Percentiles rank a stretch among this genome's conserved stretches.
phyloP scores from a whole-genome alignment of 2,113 vertebrate species.

The Geococcyx californianus region DNA sequence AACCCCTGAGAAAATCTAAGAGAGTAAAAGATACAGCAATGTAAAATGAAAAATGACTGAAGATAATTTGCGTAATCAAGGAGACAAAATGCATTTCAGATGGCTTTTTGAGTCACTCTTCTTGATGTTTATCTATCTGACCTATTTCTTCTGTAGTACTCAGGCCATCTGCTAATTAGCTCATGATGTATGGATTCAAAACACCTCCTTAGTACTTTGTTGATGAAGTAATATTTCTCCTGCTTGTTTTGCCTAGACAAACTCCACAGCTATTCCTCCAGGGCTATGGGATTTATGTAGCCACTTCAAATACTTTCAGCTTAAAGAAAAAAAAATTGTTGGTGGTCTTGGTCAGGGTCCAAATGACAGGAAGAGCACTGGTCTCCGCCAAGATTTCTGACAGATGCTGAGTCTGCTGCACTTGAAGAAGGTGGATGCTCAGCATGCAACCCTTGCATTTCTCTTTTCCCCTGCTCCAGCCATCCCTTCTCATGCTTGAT shows the following conservation, averaged over 20 bases:
- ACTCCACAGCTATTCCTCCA: neutral
- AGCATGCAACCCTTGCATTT: neutral
- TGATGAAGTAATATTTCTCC: neutral
- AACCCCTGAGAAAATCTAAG: neutral
- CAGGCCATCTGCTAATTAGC: neutral
- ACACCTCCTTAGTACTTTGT: neutral
- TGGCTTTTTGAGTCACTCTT: neutral
- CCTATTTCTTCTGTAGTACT: neutral
- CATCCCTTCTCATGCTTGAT: neutral
- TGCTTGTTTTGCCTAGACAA: neutral
- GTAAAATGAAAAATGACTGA: neutral
- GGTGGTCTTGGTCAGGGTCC: neutral
- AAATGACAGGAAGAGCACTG: neutral
- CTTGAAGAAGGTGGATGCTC: neutral
- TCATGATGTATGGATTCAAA: slow-evolving; percentile 10
- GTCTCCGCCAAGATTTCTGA: neutral
- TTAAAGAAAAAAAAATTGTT: neutral
- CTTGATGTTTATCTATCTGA: neutral
- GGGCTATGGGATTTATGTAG: neutral
- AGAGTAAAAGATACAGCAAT: neutral
- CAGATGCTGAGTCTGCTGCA: neutral
- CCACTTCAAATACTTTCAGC: neutral
- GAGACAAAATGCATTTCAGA: slow-evolving; percentile 7
- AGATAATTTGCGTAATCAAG: neutral
- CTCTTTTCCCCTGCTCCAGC: neutral